Percentiles rank a stretch among this genome's conserved stretches.
Evolutionary conservation across 2,888 invertebrate species (phyloP).

Genomic region (Bombylius major): DNA sequence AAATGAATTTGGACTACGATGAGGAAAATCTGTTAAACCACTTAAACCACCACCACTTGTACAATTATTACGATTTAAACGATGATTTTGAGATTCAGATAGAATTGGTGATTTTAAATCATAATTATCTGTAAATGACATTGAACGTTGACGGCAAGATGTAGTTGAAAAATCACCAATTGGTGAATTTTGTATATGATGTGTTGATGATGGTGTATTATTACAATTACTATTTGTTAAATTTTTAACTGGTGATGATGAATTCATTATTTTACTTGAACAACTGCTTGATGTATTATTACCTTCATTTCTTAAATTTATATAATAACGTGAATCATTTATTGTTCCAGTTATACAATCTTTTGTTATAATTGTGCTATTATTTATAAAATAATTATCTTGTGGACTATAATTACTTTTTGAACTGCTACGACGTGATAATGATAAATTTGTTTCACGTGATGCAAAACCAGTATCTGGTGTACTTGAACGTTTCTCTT

Average conservation of each 20-base stretch:
- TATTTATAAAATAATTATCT: slow-evolving; percentile 27
- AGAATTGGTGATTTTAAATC: slow-evolving; percentile 29
- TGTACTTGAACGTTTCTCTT: slow-evolving; percentile 35
- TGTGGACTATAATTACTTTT: slow-evolving; percentile 37
- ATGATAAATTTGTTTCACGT: slow-evolving; percentile 34
- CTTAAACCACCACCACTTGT: slow-evolving; percentile 9
- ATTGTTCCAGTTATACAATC: slow-evolving; percentile 15
- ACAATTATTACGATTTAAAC: slow-evolving; percentile 5
- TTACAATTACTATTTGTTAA: slow-evolving; percentile 28
- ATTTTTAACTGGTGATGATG: slow-evolving; percentile 29
- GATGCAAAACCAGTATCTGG: slow-evolving; percentile 37
- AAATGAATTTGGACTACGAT: slow-evolving; percentile 16
- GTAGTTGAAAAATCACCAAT: slow-evolving; percentile 15
- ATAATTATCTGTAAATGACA: slow-evolving; percentile 41
- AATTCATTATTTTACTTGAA: slow-evolving; percentile 7
- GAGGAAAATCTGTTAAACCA: slow-evolving; percentile 11
- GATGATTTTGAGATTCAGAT: slow-evolving; percentile 23
- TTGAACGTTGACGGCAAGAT: slow-evolving; percentile 35
- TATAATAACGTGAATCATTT: slow-evolving; percentile 19
- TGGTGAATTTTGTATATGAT: slow-evolving; percentile 16
- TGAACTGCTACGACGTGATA: slow-evolving; percentile 35
- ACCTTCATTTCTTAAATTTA: slow-evolving; percentile 22
- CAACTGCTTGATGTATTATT: neutral
- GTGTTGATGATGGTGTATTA: slow-evolving; percentile 24
- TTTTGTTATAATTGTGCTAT: neutral